Percentiles rank a stretch among this genome's conserved stretches.
Evolutionary conservation across 1,140 invertebrate species (phyloP).

Genomic region (Grapholita molesta): DNA sequence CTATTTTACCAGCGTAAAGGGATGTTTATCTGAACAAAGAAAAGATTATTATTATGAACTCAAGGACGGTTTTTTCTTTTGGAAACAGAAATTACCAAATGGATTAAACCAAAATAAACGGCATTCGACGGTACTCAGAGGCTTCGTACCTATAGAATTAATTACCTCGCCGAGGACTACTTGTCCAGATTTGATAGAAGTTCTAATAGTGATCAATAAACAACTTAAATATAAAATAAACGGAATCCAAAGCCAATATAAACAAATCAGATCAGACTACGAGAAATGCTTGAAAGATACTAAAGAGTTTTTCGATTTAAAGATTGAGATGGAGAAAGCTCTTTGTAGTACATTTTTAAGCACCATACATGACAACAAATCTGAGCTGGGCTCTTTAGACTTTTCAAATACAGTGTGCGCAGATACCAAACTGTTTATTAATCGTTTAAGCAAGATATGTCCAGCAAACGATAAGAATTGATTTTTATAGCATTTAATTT

Average conservation of each 20-base stretch:
- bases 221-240: constrained; percentile 43
- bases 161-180: constrained; percentile 31
- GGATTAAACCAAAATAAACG: neutral
- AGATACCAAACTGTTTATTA: neutral
- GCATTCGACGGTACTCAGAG: constrained; percentile 47
- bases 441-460: neutral
- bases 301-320: constrained; percentile 57
- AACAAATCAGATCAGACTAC: constrained; percentile 46
- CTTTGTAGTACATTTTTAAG: constrained; percentile 55
- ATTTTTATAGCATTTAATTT: neutral
- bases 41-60: constrained; percentile 56
- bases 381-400: neutral
- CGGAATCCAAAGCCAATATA: constrained; percentile 31
- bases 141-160: constrained; percentile 53
- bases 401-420: neutral
- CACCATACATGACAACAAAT: constrained; percentile 42
- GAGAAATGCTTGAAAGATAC: constrained; percentile 53
- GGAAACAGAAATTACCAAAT: constrained; percentile 44
- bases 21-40: constrained; percentile 43
- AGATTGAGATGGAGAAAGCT: constrained; percentile 59
- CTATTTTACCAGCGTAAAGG: constrained; percentile 40
- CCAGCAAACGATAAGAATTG: neutral
- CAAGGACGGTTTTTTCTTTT: constrained; percentile 60
- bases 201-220: constrained; percentile 38
- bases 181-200: constrained; percentile 42